Base-by-base conservation (phyloP, 2,113 vertebrate species). In the Halcyon senegalensis region DNA sequence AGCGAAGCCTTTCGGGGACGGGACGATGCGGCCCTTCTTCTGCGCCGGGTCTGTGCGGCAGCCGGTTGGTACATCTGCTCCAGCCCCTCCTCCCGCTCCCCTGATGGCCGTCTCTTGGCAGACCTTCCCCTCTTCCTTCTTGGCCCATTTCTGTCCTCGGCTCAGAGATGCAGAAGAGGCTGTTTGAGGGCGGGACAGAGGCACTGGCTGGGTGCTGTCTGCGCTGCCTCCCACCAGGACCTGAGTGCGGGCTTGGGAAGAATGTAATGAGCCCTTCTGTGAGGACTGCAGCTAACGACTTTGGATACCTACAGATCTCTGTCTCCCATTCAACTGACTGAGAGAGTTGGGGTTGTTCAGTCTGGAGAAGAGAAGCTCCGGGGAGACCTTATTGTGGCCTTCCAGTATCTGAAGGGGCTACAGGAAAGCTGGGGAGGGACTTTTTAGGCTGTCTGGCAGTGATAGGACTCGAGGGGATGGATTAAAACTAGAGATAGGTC, bases 271-370 rank as follows among this genome's bases (percentile, higher is more conserved):
- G 72, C 5, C 3, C 6, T 70, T 68, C 46, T 70, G 69, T 7
- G 39, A 75, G 23, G 35, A 6, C 41, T 92, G 86, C 68, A 81
- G 79, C 80, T 94, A 44, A 74, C 63, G 80, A 78, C 30, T 59
- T 20, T 56, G 73, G 43, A 41, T 56, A 93, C 81, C 95, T 72
- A 1, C 58, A 48, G 89, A 5, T 87, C 31, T 59, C 35, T 84
- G 81, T 51, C 94, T 78, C 82, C 84, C 8, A 0, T 50, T 78
- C 0, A 0, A 48, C 86, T 63, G 73, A n/a, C 35, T 35, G 35
- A 35, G 35, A 35, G 35, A 35, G 35, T 35, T 35, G 35, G 35
- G 35, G 35, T 35, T 35, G 35, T 35, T 35, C 35, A 35, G 35
- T 35, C 35, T 35, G 35, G 35, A 35, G 35, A 35, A 35, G 35